These are phyloP conservation scores for Tyto alba DNA, from an alignment of 2,113 vertebrate genomes.

Conservation along the genomic window DNA sequence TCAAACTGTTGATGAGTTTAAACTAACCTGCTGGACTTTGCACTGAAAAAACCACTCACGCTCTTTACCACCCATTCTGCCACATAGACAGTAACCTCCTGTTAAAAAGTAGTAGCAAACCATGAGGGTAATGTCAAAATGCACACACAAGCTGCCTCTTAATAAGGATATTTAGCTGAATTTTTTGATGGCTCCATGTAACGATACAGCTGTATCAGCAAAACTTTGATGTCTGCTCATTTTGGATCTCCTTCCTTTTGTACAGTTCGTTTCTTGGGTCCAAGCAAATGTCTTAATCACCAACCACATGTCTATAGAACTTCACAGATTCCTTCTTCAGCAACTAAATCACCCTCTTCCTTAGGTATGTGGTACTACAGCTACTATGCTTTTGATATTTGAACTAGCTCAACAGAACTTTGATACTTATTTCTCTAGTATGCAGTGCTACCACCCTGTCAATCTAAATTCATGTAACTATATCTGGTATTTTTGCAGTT, in stretches of 20 bases:
- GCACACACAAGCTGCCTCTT: not conserved
- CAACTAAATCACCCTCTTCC: not conserved
- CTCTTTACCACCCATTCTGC: not conserved
- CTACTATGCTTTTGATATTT: not conserved
- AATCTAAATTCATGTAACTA: not conserved
- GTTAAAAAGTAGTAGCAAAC: not conserved
- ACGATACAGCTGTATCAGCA: not conserved
- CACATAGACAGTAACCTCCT: not conserved
- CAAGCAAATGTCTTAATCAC: not conserved
- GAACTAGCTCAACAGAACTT: not conserved
- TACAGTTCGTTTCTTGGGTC: not conserved
- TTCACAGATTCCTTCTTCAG: not conserved
- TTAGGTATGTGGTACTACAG: not conserved
- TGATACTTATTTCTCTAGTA: not conserved
- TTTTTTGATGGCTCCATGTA: not conserved
- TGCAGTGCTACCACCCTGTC: not conserved
- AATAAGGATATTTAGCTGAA: not conserved
- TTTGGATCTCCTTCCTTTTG: not conserved
- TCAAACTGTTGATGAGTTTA: not conserved
- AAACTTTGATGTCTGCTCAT: not conserved
- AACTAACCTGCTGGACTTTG: not conserved
- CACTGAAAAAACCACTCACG: not conserved
- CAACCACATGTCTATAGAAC: not conserved
- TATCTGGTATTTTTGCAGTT: not conserved
- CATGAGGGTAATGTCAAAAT: not conserved